Conservation (phyloP, 2,888 invertebrate species). For the Bellardia pandia region DNA sequence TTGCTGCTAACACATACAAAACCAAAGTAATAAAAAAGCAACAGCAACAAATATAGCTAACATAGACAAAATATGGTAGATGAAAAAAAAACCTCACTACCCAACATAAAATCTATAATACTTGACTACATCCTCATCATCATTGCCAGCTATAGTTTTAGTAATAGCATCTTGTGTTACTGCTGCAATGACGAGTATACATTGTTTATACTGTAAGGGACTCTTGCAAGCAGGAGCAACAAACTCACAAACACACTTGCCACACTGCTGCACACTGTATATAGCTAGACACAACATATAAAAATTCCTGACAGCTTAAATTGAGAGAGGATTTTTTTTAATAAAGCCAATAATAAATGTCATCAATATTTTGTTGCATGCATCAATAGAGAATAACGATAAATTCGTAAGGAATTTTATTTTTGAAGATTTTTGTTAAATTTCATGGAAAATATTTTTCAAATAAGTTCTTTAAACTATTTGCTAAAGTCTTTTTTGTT, state of each 20-base stretch:
- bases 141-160: slow-evolving; percentile 32
- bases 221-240: background rate
- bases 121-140: slow-evolving; percentile 53
- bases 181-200: background rate
- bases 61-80: slow-evolving; percentile 26
- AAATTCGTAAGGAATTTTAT: slow-evolving; percentile 50
- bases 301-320: slow-evolving; percentile 71
- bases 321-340: slow-evolving; percentile 65
- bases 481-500: background rate
- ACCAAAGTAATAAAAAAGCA: background rate
- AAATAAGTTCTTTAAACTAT: slow-evolving; percentile 19
- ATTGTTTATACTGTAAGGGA: background rate
- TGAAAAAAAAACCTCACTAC: slow-evolving; percentile 41
- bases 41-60: background rate
- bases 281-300: slow-evolving; percentile 35
- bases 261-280: background rate
- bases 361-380: slow-evolving; percentile 70
- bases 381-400: slow-evolving; percentile 40
- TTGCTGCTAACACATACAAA: slow-evolving; percentile 17
- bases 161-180: background rate
- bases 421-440: slow-evolving; percentile 6
- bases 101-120: slow-evolving; percentile 59
- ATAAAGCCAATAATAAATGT: slow-evolving; percentile 73
- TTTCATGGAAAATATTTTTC: background rate
- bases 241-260: background rate